Evolutionary conservation across 2,888 invertebrate species (phyloP).

Genomic region (Nowickia ferox): DNA sequence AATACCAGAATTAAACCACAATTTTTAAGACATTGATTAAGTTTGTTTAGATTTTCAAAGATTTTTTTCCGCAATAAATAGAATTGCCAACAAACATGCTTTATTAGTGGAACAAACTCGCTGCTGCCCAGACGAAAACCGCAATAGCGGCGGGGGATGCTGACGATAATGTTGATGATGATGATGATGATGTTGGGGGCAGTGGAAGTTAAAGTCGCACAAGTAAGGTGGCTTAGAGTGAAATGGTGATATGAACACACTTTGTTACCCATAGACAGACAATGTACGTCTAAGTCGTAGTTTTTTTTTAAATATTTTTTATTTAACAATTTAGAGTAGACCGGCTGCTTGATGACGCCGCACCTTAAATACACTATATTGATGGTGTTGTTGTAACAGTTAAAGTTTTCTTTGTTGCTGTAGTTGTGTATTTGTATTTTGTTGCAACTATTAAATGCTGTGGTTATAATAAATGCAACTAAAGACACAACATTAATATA

Average conservation of each 20-base stretch:
- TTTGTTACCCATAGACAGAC: constrained; percentile 1
- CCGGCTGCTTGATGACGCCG: constrained; percentile 72
- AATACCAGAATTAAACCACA: constrained; percentile 64
- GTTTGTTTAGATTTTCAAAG: constrained; percentile 71
- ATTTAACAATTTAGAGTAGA: constrained; percentile 57
- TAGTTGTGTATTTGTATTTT: constrained; percentile 40
- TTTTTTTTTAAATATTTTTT: constrained; percentile 45
- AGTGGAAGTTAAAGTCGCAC: constrained; percentile 42
- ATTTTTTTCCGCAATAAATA: constrained; percentile 69
- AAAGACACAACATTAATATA: constrained; percentile 76
- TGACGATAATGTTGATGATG: constrained; percentile 8
- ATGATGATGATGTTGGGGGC: constrained; percentile 42
- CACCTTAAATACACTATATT: constrained; percentile 70
- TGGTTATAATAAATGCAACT: constrained; percentile 73
- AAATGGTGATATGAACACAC: constrained; percentile 37
- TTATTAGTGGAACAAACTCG: constrained; percentile 61
- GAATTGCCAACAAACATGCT: constrained; percentile 66
- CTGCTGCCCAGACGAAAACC: constrained; percentile 22
- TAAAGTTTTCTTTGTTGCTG: constrained; percentile 6
- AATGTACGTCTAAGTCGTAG: constrained; percentile 23
- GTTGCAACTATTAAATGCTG: constrained; percentile 69
- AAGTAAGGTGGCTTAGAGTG: constrained; percentile 61
- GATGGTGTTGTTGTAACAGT: constrained; percentile 59
- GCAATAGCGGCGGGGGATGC: constrained; percentile 30
- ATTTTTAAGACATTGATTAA: constrained; percentile 71